Base-by-base conservation (phyloP, 1,140 invertebrate species). In the Neomicropteryx cornuta region DNA sequence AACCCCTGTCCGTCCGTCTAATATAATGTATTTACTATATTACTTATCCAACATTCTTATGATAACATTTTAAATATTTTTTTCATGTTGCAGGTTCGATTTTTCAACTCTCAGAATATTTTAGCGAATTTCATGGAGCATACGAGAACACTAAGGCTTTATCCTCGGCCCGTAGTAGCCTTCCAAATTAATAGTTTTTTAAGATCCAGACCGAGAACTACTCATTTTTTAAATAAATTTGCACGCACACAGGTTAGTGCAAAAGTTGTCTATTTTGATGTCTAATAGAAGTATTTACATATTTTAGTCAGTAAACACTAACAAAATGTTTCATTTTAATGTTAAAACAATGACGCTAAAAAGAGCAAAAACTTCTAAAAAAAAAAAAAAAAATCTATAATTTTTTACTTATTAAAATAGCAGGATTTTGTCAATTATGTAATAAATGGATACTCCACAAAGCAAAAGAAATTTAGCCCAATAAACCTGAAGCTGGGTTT, bases 161-260 rank as follows among this genome's bases (percentile, higher is more conserved):
- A 99, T 66, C 97, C 97, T 1, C 67, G 97, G 36, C 96, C 97
- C 1, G 96, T 99, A 8, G 96, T 99, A 6, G 94, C 95, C 5
- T 97, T 99, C 55, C 97, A 99, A 69, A 90, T 96, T 33, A 96
- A 97, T 54, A 97, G 92, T 46, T 99, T 99, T 54, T 69, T 99
- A 0, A 75, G 93, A 38, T 98, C 95, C 4, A 70, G 96, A 24
- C 90, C 92, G 1, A 68, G 87, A 42, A 78, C 83, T 5, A 87
- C 88, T 6, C 70, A 77, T 35, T 99, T 98, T 62, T 75, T 97
- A 17, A 86, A 84, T 45, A 81, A 83, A 53, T 91, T 99, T 62
- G 91, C 93, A 3, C 66, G 85, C 44, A 89, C 87, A 0, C 94
- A 96, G 70, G 81, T 83, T 59, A 47, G 39, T 33, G 14, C 31